Conservation (phyloP, 2,113 vertebrate species). For the Isichthys henryi region DNA sequence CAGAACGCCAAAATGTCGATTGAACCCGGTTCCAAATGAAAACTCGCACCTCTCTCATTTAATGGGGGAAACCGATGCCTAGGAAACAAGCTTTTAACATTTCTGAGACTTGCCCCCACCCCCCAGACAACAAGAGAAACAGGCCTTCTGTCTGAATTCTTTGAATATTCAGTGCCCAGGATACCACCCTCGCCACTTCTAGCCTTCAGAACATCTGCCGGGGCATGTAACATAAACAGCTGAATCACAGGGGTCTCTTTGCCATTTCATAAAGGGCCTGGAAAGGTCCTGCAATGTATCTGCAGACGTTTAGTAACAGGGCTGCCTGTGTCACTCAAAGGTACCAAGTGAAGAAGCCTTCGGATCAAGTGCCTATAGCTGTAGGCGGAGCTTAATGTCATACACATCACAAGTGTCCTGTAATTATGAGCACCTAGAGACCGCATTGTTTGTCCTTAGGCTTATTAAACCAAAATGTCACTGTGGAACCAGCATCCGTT, state of each 20-base stretch:
- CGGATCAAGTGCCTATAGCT: not conserved
- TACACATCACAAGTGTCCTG: not conserved
- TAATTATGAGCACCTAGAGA: not conserved
- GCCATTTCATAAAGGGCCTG: not conserved
- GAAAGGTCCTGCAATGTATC: not conserved
- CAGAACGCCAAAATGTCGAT: not conserved
- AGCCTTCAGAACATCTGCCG: slow-evolving; percentile 12
- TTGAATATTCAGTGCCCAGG: not conserved
- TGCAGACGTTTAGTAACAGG: not conserved
- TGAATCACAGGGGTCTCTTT: not conserved
- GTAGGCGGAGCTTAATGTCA: too few relatives aligned
- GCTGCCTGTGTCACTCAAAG: not conserved
- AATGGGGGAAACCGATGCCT: not conserved
- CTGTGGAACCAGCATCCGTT: not conserved
- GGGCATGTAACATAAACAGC: not conserved
- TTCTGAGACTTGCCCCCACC: not conserved
- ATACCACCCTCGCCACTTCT: not conserved
- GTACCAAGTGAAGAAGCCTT: not conserved
- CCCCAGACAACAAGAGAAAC: not conserved
- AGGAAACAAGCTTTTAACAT: not conserved
- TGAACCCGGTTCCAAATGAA: not conserved
- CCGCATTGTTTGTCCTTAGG: not conserved
- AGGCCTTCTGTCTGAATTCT: not conserved
- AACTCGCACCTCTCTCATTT: not conserved
- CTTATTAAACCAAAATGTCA: not conserved